Evolutionary conservation across 2,113 vertebrate species (phyloP).

Genomic region (Gallinago media): DNA sequence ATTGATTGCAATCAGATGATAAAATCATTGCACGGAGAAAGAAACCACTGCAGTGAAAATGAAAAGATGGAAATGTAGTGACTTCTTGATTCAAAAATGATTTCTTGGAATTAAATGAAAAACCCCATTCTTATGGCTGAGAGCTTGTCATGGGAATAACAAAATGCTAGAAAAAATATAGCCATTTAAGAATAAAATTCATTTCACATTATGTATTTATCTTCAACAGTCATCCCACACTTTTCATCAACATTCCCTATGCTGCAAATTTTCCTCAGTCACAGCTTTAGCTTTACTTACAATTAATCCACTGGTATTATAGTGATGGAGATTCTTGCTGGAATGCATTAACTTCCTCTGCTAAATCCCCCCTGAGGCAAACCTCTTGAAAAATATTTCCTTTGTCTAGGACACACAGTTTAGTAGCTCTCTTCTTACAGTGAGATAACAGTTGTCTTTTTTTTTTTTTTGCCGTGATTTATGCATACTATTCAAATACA

Average conservation of each 20-base stretch:
- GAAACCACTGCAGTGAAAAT: conserved; percentile 55
- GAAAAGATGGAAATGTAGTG: conserved; percentile 56
- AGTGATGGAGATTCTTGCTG: conserved; percentile 52
- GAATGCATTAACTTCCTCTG: conserved; percentile 69
- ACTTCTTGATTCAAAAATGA: conserved; percentile 58
- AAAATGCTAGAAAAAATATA: conserved; percentile 55
- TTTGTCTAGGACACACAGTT: conserved; percentile 55
- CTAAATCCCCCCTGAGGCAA: conserved; percentile 66
- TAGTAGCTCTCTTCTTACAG: conserved; percentile 40
- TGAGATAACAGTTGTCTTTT: conserved; percentile 42
- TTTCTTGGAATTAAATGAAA: conserved; percentile 56
- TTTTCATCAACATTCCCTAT: conserved; percentile 37
- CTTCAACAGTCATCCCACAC: conserved; percentile 40
- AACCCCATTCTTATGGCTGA: conserved; percentile 21
- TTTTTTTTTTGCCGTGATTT: conserved; percentile 8
- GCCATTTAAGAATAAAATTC: conserved; percentile 9
- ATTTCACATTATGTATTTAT: conserved; percentile 16
- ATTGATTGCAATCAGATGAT: conserved; percentile 71
- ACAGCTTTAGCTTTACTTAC: conserved; percentile 55
- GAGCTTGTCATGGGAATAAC: conserved; percentile 11
- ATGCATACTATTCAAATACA: conserved; percentile 27
- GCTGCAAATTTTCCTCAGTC: conserved; percentile 47
- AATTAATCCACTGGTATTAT: conserved; percentile 65
- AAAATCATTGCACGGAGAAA: conserved; percentile 56
- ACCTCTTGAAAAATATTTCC: conserved; percentile 67